Base-by-base conservation (phyloP, 2,797 vertebrate species). In the Pyrocephalus nanus region DNA sequence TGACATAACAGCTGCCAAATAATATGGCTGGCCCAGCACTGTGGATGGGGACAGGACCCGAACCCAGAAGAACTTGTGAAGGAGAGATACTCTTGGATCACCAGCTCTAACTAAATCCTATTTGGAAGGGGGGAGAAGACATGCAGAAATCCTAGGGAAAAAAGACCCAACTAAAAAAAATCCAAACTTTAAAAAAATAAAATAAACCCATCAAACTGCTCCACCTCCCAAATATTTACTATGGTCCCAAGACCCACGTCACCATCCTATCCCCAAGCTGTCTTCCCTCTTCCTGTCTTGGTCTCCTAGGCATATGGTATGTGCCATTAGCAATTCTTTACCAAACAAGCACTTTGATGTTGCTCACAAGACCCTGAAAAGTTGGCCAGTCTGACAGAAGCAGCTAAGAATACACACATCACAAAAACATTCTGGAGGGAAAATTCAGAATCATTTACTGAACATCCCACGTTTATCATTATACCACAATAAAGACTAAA, bases 61-160 rank as follows among this genome's bases (percentile, higher is more conserved):
- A 65, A 92, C 7, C 21, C 62, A 83, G 19, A 71, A 69, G 22
- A 48, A 77, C 5, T 16, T 38, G 11, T 40, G 45, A 60, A 71
- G 45, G 11, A 88, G 13, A 81, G 25, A 74, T 4, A 51, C 29
- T 58, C 43, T 26, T 11, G 54, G 17, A 69, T 38, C 5, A 13
- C 23, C 12, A 21, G 45, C 5, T 6, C n/a, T 61, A 74, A 58
- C 2, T 23, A 53, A 74, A n/a, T 2, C 15, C 11, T 11, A 2
- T 1, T n/a, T 4, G 1, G 12, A 19, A 38, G 0, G 0, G 1
- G 8, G 2, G 3, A 32, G 3, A 38, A 30, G 12, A 7, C 25
- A 9, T 26, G 29, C 21, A 12, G 29, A 85, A 93, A 82, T 55
- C 8, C 5, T 18, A 57, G 6, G 5, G 3, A 29, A 48, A 82